Conservation (phyloP, 1,140 invertebrate genomes). For the Babylonia areolata region DNA sequence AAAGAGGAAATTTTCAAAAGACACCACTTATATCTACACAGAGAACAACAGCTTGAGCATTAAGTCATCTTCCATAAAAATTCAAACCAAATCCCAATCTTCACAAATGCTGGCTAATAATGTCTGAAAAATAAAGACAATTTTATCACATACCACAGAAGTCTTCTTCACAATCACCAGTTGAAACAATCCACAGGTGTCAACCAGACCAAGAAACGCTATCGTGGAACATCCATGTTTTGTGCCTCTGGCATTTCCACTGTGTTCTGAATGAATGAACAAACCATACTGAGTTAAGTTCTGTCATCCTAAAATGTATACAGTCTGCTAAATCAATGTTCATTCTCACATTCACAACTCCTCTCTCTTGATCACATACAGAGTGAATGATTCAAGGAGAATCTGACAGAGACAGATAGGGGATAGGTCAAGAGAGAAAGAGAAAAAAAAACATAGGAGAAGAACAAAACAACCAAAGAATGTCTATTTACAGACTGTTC, state of each 20-base stretch:
- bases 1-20: neutral
- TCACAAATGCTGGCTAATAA: neutral
- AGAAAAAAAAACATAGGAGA: too few species aligned
- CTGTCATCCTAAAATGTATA: too few species aligned
- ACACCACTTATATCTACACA: neutral
- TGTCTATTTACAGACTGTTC: too few species aligned
- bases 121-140: neutral
- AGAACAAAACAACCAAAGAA: too few species aligned
- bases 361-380: too few species aligned
- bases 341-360: neutral
- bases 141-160: neutral
- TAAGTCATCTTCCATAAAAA: slow-evolving; percentile 5
- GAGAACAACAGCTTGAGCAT: neutral
- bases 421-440: too few species aligned
- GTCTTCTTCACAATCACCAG: neutral
- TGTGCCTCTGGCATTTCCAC: slow-evolving; percentile 9
- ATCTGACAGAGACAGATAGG: too few species aligned
- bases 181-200: neutral
- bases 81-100: neutral
- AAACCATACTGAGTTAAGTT: neutral
- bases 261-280: slow-evolving; percentile 6
- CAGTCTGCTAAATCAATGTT: too few species aligned
- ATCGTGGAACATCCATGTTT: slow-evolving; percentile 16
- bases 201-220: neutral
- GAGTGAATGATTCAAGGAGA: too few species aligned